Conservation (phyloP, 2,113 vertebrate genomes). For the Labeo rohita region DNA sequence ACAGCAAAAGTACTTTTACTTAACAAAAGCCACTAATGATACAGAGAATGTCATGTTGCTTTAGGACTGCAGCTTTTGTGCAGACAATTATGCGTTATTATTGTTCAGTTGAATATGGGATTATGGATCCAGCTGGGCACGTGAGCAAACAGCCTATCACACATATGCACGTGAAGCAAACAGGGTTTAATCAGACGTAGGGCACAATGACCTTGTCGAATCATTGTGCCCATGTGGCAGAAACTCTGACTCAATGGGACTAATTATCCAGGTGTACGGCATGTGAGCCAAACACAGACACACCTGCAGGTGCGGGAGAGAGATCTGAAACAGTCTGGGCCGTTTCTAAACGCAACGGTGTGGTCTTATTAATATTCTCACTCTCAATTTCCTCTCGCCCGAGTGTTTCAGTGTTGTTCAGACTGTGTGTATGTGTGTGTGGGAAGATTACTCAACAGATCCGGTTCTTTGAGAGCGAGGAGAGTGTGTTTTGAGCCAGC, state of each 20-base stretch:
- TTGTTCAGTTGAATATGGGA: constrained; percentile 12
- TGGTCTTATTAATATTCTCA: neutral
- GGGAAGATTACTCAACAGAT: constrained; percentile 59
- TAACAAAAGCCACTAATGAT: neutral
- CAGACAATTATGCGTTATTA: neutral
- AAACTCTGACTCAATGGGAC: constrained; percentile 44
- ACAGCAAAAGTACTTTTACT: neutral
- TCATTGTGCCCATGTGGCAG: constrained; percentile 11
- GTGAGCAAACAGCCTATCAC: neutral
- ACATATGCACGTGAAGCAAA: neutral
- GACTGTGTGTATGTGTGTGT: constrained; percentile 32
- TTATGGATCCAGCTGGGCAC: constrained; percentile 10
- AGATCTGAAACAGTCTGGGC: neutral
- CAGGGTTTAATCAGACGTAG: neutral
- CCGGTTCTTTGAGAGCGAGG: constrained; percentile 45
- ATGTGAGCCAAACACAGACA: constrained; percentile 28
- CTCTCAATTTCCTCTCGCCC: neutral
- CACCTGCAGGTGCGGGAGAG: constrained; percentile 35
- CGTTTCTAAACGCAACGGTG: neutral
- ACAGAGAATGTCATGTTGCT: neutral
- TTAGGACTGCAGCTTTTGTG: neutral
- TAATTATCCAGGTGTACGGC: constrained; percentile 44
- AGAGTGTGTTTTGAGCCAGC: constrained; percentile 54
- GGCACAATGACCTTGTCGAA: constrained; percentile 16
- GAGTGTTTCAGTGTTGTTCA: neutral